These are phyloP conservation scores for Ia io DNA, from an alignment of 2,113 vertebrate genomes.

Conservation along the genomic window DNA sequence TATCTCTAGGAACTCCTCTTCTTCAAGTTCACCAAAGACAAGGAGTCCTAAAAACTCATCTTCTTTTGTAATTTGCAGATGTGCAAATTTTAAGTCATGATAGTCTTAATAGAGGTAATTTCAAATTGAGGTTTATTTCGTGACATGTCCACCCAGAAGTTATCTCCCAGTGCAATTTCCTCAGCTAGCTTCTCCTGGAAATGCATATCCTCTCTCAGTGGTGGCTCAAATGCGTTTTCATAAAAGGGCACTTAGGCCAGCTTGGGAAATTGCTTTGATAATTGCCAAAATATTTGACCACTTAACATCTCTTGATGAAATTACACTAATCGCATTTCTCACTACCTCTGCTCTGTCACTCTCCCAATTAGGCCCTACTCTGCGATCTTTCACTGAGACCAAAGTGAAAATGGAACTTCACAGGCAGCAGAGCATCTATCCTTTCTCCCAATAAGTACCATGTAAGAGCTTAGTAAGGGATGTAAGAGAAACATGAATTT, in stretches of 20 bases:
- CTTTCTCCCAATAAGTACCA: background rate
- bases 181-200: background rate
- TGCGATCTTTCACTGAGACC: background rate
- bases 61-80: background rate
- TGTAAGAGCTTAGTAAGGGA: background rate
- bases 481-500: background rate
- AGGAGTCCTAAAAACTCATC: background rate
- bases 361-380: background rate
- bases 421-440: background rate
- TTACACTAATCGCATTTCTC: background rate
- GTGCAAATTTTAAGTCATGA: background rate
- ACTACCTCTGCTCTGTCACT: background rate
- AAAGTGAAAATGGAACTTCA: slow-evolving; percentile 35
- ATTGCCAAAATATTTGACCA: slow-evolving; percentile 45
- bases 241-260: background rate
- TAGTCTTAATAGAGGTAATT: background rate
- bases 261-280: slow-evolving; percentile 15
- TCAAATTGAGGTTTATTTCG: background rate
- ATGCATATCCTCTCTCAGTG: background rate
- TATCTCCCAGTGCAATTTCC: background rate
- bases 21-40: background rate
- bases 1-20: background rate
- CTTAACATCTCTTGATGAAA: slow-evolving; percentile 38
- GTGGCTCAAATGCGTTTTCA: background rate
- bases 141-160: background rate